Evolutionary conservation across 2,113 vertebrate species (phyloP).

Genomic region (Saguinus imperator): DNA sequence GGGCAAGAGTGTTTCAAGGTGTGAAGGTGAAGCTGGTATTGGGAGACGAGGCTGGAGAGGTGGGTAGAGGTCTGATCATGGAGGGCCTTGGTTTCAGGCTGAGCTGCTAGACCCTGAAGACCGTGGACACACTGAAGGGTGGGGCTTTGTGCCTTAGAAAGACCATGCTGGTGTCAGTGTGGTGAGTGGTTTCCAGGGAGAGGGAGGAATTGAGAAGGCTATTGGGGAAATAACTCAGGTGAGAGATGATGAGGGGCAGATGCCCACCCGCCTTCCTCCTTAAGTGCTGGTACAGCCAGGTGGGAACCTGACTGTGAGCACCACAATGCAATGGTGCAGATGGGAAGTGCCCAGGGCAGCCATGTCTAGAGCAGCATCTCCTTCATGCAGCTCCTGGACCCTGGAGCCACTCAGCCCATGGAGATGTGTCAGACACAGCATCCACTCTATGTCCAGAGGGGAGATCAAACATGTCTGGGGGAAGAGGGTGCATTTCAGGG

Average conservation of each 20-base stretch:
- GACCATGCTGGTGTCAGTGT: background rate
- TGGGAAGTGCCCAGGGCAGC: background rate
- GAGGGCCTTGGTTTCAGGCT: background rate
- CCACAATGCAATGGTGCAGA: background rate
- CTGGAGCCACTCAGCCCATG: background rate
- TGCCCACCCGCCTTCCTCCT: background rate
- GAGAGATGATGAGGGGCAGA: background rate
- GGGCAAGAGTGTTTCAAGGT: background rate
- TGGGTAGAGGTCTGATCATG: rapidly evolving
- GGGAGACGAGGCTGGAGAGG: background rate
- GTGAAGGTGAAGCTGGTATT: background rate
- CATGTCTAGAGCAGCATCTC: background rate
- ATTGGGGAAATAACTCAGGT: background rate
- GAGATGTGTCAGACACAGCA: background rate
- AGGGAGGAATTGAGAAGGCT: too few species aligned
- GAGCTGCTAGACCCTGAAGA: background rate
- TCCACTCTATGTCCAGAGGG: background rate
- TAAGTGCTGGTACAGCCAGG: background rate
- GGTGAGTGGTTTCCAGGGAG: background rate
- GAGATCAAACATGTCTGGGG: rapidly evolving
- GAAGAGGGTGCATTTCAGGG: background rate
- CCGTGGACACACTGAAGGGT: background rate
- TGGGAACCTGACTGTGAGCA: too few species aligned
- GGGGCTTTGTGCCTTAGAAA: background rate
- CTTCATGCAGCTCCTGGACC: background rate